Base-by-base conservation (phyloP, 2,888 invertebrate species). In the Drosophila anceps region DNA sequence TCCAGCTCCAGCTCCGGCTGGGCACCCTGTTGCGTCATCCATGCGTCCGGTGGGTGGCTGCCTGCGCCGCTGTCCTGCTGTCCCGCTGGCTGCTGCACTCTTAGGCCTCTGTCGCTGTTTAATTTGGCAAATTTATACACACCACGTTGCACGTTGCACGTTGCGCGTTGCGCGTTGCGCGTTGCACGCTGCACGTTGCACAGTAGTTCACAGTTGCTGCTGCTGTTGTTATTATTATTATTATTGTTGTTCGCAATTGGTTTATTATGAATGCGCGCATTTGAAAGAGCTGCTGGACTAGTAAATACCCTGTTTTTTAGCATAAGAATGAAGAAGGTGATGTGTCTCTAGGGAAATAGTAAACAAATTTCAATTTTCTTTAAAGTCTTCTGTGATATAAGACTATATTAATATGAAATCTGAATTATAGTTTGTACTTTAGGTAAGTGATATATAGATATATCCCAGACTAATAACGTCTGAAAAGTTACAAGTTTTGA, bases 11-110 rank as follows among this genome's bases (percentile, higher is more conserved):
- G 12, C 54, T 46, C 29, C 41, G 58, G 65, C 64, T 48, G 50
- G 84, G 82, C 84, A 79, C 91, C 91, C 91, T 90, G 91, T 91
- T 91, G 91, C 91, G 91, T 91, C 91, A 91, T 91, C 84, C 76
- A 81, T 78, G 82, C 73, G 78, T 88, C 82, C 88, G 78, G 88
- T 88, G 88, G 88, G 88, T 88, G 88, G 87, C 72, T 73, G 72
- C 48, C 61, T 44, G 64, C 64, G 62, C 69, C 60, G 58, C 67
- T 69, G 61, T 18, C 37, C 43, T 15, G 18, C 18, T 20, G 15
- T 43, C 54, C 54, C 50, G 20, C 41, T 61, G 31, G n/a, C 54
- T 51, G 44, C 60, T 62, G 51, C 37, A 27, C 65, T 75, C 64
- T 68, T 66, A 60, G 43, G 63, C 62, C 55, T 68, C 85, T 76